A percentile compares a stretch with the other conserved stretches of the same genome.
Evolutionary conservation across 37 sponge, comb jelly and placozoan species (phyloP).

Genomic region (Bolinopsis microptera): DNA sequence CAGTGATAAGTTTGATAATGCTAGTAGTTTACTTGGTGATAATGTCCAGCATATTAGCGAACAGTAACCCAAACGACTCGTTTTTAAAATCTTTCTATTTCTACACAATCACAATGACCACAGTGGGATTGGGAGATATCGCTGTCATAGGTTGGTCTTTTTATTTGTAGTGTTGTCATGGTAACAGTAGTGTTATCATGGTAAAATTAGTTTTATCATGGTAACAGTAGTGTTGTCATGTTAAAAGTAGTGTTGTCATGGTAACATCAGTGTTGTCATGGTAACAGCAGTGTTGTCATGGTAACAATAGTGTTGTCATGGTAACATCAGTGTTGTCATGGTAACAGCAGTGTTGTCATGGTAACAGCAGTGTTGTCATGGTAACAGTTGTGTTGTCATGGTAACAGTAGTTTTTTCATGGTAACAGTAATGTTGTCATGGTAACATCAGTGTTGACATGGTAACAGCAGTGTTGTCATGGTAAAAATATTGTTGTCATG

Average conservation of each 20-base stretch:
- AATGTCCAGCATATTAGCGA: background rate
- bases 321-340: background rate
- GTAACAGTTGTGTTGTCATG: background rate
- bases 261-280: background rate
- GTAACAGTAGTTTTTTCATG: slow-evolving; percentile 1
- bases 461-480: background rate
- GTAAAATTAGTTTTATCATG: no score
- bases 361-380: background rate
- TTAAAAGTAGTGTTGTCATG: background rate
- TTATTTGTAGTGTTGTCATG: no score
- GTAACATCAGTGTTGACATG: background rate
- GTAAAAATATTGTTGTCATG: no score
- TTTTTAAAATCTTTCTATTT: slow-evolving; percentile 32
- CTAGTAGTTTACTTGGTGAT: background rate
- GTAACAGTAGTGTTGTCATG: slow-evolving; percentile 4
- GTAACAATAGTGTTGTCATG: background rate
- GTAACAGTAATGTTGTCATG: background rate
- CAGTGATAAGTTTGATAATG: slow-evolving; percentile 15
- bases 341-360: background rate
- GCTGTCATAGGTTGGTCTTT: background rate
- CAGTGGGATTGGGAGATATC: slow-evolving; percentile 3
- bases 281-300: background rate
- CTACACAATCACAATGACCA: slow-evolving; percentile 40
- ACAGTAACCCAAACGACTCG: background rate
- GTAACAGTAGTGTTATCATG: no score